Conservation (phyloP, 2,888 invertebrate species). For the Megaustenia siamemsis region DNA sequence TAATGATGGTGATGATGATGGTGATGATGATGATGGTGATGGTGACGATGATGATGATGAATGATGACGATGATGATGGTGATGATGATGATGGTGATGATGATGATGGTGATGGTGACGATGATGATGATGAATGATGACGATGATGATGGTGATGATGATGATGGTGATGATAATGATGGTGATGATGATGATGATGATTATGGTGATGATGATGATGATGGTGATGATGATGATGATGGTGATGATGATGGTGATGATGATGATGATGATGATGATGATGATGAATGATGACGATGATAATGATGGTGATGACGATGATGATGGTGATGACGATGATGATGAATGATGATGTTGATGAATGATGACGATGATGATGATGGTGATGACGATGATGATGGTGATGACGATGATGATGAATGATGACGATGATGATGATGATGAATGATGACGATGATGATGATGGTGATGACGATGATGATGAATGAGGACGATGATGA, state of each 20-base stretch:
- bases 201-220: background rate
- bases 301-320: background rate
- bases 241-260: background rate
- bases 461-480: background rate
- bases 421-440: background rate
- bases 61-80: no score
- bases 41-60: no score
- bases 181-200: background rate
- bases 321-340: background rate
- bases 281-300: background rate
- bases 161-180: background rate
- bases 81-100: background rate
- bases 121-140: background rate
- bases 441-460: background rate
- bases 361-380: background rate
- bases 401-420: no score
- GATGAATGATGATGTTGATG: background rate
- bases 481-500: background rate
- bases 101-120: background rate
- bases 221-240: background rate
- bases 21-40: background rate
- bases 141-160: background rate
- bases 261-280: background rate
- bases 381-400: background rate
- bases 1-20: background rate